Base-by-base conservation (phyloP, 2,888 invertebrate genomes). In the Steinernema hermaphroditum region DNA sequence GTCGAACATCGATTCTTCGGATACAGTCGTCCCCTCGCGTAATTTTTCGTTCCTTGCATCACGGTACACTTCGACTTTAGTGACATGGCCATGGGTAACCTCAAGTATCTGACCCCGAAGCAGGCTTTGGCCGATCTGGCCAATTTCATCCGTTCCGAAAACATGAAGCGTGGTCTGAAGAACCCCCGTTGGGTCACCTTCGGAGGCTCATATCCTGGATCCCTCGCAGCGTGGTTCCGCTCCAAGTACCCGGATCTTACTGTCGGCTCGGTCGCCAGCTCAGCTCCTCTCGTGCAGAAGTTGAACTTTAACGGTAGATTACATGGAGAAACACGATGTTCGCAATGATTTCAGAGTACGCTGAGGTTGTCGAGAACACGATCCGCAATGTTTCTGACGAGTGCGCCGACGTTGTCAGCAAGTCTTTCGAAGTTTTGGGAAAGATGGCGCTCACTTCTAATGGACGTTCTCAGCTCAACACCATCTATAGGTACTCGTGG, bases 41-140 rank as follows among this genome's bases (percentile, higher is more conserved):
- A 54, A 54, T 54, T 27, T 54, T 54, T 2, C 2, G 22, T 54
- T 54, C 16, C 19, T 4, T 22, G 12, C 2, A 24, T 4, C 22
- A 4, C 22, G 24, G 14, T 49, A n/a, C n/a, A n/a, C n/a, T 37
- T 44, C 77, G 69, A 32, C 89, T 89, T 14, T 88, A 94, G 94
- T 62, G 92, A 95, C 87, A 87, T 93, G 78, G 92, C 92, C 74
- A 90, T 91, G 0, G 91, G 92, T 76, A 94, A 93, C 88, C 88
- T 96, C 74, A 89, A 89, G 54, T 94, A 91, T 85, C 88, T 96
- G 54, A 92, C 76, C 77, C 89, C 89, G 77, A 87, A 89, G 75
- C 90, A 90, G 80, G 90, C 90, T 4, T 81, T 90, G 43, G 93
- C 92, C 0, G 96, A 96, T 88, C 88, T 94, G 73, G 94, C 94